Percentiles rank a stretch among this genome's conserved stretches.
Evolutionary conservation across 2,797 vertebrate species (phyloP).

Genomic region (Clamator glandarius): DNA sequence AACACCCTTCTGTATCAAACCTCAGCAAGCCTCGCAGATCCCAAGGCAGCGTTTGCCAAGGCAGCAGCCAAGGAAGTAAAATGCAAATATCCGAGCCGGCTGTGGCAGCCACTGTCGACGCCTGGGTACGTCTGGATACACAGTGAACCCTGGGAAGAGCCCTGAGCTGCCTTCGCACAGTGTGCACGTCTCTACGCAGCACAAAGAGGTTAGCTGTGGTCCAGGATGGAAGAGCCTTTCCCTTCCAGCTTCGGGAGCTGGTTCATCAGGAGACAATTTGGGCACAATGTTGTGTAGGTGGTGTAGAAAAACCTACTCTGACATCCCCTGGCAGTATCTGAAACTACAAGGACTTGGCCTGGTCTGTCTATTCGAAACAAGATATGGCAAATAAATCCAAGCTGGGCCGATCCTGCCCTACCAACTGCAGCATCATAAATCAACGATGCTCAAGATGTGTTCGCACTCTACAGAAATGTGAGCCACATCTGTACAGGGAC

Average conservation of each 20-base stretch:
- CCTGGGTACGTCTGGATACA: not conserved
- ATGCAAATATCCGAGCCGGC: not conserved
- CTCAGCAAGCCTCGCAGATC: not conserved
- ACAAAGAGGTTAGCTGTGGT: not conserved
- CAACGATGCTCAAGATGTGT: not conserved
- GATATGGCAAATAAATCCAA: not conserved
- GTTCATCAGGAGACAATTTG: not conserved
- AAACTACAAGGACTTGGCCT: not conserved
- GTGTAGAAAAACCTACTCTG: not conserved
- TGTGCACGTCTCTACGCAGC: not conserved
- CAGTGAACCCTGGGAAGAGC: not conserved
- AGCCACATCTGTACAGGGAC: not conserved
- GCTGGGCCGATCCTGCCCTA: not conserved
- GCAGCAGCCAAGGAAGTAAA: not conserved
- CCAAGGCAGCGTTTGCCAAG: not conserved
- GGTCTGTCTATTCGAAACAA: not conserved
- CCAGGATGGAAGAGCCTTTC: not conserved
- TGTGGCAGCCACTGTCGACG: not conserved
- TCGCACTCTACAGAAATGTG: not conserved
- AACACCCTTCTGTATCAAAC: not conserved
- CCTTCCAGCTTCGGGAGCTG: not conserved
- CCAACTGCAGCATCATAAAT: accelerated
- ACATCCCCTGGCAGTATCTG: not conserved
- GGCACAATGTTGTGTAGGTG: not conserved
- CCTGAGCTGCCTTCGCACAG: not conserved